Conservation (phyloP, 2,797 vertebrate genomes). For the Sebastes kiyomatsui region DNA sequence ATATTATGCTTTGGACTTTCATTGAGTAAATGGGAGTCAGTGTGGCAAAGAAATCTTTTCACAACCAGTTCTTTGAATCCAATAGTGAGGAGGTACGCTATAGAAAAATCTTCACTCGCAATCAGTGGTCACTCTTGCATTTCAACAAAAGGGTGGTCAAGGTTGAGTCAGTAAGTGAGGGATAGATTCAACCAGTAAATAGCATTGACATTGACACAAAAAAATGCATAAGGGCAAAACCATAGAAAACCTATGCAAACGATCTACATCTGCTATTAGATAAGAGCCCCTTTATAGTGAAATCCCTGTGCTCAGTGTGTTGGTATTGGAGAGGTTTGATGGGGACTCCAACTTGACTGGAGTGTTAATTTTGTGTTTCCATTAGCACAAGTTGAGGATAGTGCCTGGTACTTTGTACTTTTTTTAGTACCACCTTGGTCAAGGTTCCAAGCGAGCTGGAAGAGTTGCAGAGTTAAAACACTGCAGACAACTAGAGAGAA, state of each 20-base stretch:
- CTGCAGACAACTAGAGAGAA: neutral
- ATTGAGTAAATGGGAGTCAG: neutral
- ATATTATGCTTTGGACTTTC: neutral
- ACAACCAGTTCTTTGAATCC: neutral
- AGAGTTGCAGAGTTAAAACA: neutral
- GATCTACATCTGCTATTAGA: neutral
- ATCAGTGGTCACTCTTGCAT: neutral
- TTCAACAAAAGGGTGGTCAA: neutral
- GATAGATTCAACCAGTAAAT: too few relatives aligned
- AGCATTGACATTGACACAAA: neutral
- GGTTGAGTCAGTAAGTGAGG: neutral
- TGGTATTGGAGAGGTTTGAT: too few relatives aligned
- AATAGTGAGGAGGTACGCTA: neutral
- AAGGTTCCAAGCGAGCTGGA: neutral
- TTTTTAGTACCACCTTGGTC: neutral
- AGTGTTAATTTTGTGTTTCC: neutral
- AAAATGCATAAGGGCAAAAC: neutral
- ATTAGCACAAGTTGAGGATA: neutral
- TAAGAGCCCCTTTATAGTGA: neutral
- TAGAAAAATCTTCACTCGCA: neutral
- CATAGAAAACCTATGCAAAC: neutral
- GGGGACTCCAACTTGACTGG: too few relatives aligned
- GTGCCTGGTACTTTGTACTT: neutral
- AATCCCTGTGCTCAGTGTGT: neutral
- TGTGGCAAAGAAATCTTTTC: neutral